phyloP scores from a whole-genome alignment of 2,888 invertebrate genomes.

The Ormyrus pomaceus region DNA sequence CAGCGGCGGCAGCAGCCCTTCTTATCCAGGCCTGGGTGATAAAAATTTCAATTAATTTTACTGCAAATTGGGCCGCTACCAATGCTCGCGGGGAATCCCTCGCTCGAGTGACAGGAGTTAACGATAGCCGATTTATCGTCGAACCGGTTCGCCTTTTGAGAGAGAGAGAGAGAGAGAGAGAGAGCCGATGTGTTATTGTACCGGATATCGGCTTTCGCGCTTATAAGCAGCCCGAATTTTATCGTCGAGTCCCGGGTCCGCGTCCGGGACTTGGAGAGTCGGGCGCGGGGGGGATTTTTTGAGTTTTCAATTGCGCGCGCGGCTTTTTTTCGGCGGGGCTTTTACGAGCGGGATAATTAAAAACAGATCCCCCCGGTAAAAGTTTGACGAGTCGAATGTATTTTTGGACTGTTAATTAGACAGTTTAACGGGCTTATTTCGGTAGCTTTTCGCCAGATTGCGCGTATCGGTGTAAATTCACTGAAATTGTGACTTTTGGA shows the following conservation, averaged over 20 bases:
- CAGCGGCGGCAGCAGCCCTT: neutral
- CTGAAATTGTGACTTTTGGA: too few relatives aligned
- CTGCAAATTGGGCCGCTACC: conserved; percentile 61
- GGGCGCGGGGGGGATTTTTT: too few relatives aligned
- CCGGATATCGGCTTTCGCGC: conserved; percentile 31
- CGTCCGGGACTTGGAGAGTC: neutral
- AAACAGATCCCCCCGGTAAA: too few relatives aligned
- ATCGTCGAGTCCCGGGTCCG: neutral
- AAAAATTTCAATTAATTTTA: conserved; percentile 67
- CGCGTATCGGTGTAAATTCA: too few relatives aligned
- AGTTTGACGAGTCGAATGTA: too few relatives aligned
- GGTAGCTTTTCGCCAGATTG: too few relatives aligned
- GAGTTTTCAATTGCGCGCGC: too few relatives aligned
- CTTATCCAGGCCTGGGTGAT: conserved; percentile 54
- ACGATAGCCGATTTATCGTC: conserved; percentile 62
- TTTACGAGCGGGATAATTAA: too few relatives aligned
- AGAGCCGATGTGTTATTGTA: neutral
- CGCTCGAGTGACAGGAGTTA: conserved; percentile 59
- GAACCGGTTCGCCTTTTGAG: conserved; percentile 55
- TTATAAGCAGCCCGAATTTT: neutral
- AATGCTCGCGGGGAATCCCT: conserved; percentile 1
- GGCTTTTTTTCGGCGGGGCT: too few relatives aligned
- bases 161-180: too few relatives aligned
- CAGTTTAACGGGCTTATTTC: too few relatives aligned
- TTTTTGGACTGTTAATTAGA: too few relatives aligned